Evolutionary conservation across 2,888 invertebrate genomes (phyloP).

Genomic region (Meiosimyza platycephala): DNA sequence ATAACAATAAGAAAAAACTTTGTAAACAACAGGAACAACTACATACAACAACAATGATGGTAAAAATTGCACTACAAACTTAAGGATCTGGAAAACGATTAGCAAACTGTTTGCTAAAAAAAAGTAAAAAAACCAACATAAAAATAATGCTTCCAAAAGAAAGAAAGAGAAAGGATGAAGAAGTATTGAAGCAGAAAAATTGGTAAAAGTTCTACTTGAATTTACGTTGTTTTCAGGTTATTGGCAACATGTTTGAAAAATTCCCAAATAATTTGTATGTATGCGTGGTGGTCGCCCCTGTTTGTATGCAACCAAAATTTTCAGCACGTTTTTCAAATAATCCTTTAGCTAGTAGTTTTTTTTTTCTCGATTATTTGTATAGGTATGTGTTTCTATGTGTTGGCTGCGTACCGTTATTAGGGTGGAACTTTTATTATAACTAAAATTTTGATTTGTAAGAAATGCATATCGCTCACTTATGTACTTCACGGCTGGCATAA

Average conservation of each 20-base stretch:
- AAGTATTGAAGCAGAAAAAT: slow-evolving; percentile 2
- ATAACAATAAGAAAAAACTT: slow-evolving; percentile 1
- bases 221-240: background rate
- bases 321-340: slow-evolving; percentile 48
- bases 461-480: no score
- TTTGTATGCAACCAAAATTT: slow-evolving; percentile 17
- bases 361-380: slow-evolving; percentile 41
- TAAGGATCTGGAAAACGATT: slow-evolving; percentile 43
- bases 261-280: background rate
- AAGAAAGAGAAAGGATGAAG: background rate
- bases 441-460: background rate
- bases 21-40: slow-evolving; percentile 1
- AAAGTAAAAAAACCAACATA: background rate
- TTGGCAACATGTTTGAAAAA: slow-evolving; percentile 1
- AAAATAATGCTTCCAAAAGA: slow-evolving; percentile 29
- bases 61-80: slow-evolving; percentile 13
- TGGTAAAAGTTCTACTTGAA: background rate
- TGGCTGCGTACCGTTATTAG: background rate
- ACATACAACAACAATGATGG: background rate
- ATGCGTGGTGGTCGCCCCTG: no score
- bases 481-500: no score
- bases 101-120: slow-evolving; percentile 42
- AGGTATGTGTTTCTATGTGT: slow-evolving; percentile 42
- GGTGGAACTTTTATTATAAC: background rate
- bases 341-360: slow-evolving; percentile 45